phyloP scores from a whole-genome alignment of 2,113 vertebrate genomes.

The Madoqua kirkii region DNA sequence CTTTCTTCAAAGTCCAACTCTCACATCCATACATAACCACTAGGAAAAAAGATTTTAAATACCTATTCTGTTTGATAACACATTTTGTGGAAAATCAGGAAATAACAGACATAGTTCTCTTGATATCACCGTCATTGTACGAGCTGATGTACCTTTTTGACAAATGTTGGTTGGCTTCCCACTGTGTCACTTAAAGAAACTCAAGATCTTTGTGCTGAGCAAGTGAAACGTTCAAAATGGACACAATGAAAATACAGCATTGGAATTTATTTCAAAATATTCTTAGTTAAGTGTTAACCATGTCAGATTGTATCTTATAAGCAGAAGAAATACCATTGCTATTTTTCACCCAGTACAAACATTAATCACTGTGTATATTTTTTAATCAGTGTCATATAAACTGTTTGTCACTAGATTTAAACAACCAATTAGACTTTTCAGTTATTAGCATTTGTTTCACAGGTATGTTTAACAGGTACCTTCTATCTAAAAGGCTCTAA shows the following conservation, averaged over 20 bases:
- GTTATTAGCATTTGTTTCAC: neutral
- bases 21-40: too few species aligned
- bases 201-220: conserved; percentile 51
- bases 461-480: neutral
- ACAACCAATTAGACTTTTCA: neutral
- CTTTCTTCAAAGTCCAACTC: too few species aligned
- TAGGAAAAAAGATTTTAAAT: neutral
- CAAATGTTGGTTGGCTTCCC: neutral
- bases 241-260: conserved; percentile 23
- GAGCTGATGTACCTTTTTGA: neutral
- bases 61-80: neutral
- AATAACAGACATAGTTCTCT: neutral
- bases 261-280: neutral
- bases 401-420: neutral
- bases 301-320: neutral
- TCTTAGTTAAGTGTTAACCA: conserved; percentile 40
- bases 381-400: conserved; percentile 2
- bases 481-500: neutral
- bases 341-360: neutral
- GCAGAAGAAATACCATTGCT: neutral
- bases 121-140: conserved; percentile 46
- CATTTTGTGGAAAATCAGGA: conserved; percentile 20
- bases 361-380: neutral
- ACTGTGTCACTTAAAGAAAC: conserved; percentile 49
- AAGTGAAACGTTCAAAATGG: conserved; percentile 46